Percentiles rank a stretch among this genome's conserved stretches.
phyloP scores from a whole-genome alignment of 1,140 invertebrate genomes.

The Phymastichus coffea region DNA sequence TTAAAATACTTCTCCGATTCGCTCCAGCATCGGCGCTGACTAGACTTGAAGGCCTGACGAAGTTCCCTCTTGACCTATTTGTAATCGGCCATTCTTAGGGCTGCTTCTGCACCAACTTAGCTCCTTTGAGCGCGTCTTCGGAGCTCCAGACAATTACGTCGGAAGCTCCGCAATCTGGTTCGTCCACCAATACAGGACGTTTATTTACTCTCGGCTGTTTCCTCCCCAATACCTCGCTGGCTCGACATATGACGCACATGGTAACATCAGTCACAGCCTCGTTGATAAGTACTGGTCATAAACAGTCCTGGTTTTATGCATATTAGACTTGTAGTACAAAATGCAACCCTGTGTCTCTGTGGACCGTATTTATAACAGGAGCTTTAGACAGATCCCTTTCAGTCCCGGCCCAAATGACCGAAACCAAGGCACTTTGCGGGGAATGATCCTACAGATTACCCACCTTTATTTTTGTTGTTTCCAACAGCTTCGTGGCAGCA shows the following conservation, averaged over 20 bases:
- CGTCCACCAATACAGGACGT: constrained; percentile 40
- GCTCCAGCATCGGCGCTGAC: constrained; percentile 30
- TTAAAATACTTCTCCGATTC: constrained; percentile 23
- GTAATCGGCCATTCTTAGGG: not conserved
- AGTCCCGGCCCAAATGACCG: constrained; percentile 21
- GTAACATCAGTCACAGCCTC: not conserved
- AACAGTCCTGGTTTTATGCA: too few species aligned
- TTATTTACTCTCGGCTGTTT: not conserved
- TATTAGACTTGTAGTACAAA: not conserved
- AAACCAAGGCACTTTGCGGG: constrained; percentile 9
- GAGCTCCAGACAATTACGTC: constrained; percentile 29
- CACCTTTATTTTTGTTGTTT: not conserved
- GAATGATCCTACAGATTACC: constrained; percentile 7
- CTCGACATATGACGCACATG: not conserved
- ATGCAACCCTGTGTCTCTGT: constrained; percentile 19
- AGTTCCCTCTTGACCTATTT: constrained; percentile 23
- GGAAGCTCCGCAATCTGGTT: constrained; percentile 34
- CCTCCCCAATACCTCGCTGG: too few species aligned
- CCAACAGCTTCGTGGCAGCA: not conserved
- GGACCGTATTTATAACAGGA: constrained; percentile 30
- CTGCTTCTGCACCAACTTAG: not conserved
- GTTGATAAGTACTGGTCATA: too few species aligned
- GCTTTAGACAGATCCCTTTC: constrained; percentile 17
- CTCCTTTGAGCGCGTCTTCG: constrained; percentile 4
- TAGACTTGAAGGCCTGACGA: constrained; percentile 1